These are phyloP conservation scores for Halictus quadricinctus DNA, from an alignment of 2,888 invertebrate species.

Conservation along the genomic window DNA sequence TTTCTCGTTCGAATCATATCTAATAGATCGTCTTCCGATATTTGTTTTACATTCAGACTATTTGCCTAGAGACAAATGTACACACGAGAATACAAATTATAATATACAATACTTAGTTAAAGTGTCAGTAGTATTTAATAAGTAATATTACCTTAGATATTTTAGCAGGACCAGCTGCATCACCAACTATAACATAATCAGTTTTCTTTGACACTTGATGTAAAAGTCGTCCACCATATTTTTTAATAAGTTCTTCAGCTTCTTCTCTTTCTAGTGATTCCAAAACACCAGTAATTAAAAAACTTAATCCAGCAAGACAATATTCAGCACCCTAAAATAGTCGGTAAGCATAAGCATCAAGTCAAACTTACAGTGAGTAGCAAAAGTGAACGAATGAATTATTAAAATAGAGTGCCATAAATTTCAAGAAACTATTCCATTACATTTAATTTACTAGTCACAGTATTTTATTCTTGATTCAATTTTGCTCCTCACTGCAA, in stretches of 20 bases:
- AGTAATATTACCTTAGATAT: slow-evolving; percentile 84
- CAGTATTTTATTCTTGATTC: neutral
- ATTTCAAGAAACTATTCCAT: too few species aligned
- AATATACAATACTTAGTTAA: neutral
- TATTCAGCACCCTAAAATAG: slow-evolving; percentile 87
- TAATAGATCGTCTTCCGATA: slow-evolving; percentile 92
- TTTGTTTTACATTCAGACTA: slow-evolving; percentile 87
- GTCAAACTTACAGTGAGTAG: neutral
- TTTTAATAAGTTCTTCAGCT: slow-evolving; percentile 88
- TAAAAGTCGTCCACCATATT: slow-evolving; percentile 92
- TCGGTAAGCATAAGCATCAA: neutral
- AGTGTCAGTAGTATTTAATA: neutral
- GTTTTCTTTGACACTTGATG: slow-evolving; percentile 90
- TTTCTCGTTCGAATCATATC: slow-evolving; percentile 88
- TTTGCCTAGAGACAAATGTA: slow-evolving; percentile 82
- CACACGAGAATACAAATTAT: neutral
- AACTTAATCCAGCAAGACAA: slow-evolving; percentile 88
- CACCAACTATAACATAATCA: slow-evolving; percentile 92
- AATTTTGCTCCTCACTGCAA: neutral
- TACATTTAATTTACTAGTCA: too few species aligned
- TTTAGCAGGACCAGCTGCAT: slow-evolving; percentile 94
- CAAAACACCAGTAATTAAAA: slow-evolving; percentile 92
- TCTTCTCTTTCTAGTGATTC: slow-evolving; percentile 95
- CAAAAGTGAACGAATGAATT: neutral
- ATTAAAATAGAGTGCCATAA: too few species aligned